Evolutionary conservation across 2,797 vertebrate species (phyloP), one percentile per base, ranked within the genome.

Genomic region (Meda fulgida): DNA sequence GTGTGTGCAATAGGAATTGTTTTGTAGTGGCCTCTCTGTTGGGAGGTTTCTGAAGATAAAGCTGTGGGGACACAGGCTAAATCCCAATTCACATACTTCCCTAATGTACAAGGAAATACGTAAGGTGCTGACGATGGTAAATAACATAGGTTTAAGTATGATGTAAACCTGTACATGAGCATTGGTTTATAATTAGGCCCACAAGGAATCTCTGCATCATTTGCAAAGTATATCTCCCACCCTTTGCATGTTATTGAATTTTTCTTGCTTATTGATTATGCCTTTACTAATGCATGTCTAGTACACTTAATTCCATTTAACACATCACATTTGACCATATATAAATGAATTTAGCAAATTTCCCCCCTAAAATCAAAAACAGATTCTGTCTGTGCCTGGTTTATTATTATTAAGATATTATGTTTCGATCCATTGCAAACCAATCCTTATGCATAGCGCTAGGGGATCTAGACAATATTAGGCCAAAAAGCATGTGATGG

Each of bases 21-120:
- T 84, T 69, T 84, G 31, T 80, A 78, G 84, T 79, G 85, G 81
- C 84, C 80, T 88, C 11, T 58, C 83, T 38, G 34, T 71, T 84
- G 76, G 83, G 66, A 84, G 36, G 23, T 79, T 84, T 80, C 67
- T 60, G 36, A 60, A 78, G 36, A 29, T 26, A 69, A 70, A 78
- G 21, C 75, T 69, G 40, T 69, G 26, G 75, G 53, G 66, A 84
- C 16, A 65, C 63, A 21, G 1, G 4, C 40, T 85, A 55, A 72
- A 72, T 85, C 77, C 67, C 53, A 78, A 46, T 40, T 34, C 66
- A 18, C 48, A 69, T 60, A 26, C 48, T 55, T 84, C 51, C 66
- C 51, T 6, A 29, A 77, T 46, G 82, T 53, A 78, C 79, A 51
- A 55, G 14, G 26, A 84, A 40, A 46, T 55, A 46, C 73, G 34